Conservation (phyloP, 37 sponge, comb jelly and placozoan species). For the Spongia lamella region DNA sequence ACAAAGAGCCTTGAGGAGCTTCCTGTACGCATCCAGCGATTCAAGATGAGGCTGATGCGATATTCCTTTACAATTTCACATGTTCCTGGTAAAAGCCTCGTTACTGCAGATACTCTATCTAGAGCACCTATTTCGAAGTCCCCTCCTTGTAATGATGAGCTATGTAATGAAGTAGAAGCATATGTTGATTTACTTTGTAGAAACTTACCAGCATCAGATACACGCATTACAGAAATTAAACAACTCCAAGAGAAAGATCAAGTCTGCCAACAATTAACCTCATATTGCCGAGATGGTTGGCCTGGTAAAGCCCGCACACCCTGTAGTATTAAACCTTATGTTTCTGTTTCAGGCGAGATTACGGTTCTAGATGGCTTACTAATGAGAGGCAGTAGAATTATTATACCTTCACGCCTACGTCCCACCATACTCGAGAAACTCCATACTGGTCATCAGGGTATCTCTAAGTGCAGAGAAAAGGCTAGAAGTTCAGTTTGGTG, state of each 20-base stretch:
- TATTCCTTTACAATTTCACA: neutral
- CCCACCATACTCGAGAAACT: neutral
- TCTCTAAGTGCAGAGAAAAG: neutral
- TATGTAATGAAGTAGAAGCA: neutral
- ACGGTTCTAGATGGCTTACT: neutral
- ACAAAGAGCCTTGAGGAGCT: neutral
- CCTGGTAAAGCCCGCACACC: neutral
- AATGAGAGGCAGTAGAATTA: too few relatives aligned
- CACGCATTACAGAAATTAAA: neutral
- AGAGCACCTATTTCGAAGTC: neutral
- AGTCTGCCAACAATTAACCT: too few relatives aligned
- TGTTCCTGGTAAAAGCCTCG: constrained; percentile 2
- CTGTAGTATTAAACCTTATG: neutral
- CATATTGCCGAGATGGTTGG: too few relatives aligned
- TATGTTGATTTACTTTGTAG: too few relatives aligned
- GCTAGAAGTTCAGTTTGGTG: constrained; percentile 1
- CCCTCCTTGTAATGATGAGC: neutral
- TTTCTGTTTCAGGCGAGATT: neutral
- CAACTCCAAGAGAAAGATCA: too few relatives aligned
- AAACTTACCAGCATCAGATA: too few relatives aligned
- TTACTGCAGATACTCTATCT: constrained; percentile 10
- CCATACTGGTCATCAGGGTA: constrained; percentile 2
- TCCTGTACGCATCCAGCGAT: constrained; percentile 20
- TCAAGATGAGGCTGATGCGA: constrained; percentile 3
- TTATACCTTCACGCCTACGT: neutral